These are phyloP conservation scores for Melinaea menophilus DNA, from an alignment of 2,888 invertebrate genomes.

Conservation along the genomic window DNA sequence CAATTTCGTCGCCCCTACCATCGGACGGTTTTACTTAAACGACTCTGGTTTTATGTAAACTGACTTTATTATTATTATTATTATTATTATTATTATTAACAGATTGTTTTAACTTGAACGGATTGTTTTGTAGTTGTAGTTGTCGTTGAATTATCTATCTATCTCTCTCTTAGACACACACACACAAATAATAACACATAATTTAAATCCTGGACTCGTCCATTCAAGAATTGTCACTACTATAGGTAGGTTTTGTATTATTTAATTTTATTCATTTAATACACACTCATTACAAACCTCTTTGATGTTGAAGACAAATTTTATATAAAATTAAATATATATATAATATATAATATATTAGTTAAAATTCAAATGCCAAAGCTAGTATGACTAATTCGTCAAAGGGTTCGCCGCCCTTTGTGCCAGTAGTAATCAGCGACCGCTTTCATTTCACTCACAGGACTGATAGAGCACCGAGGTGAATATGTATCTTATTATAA, in stretches of 20 bases:
- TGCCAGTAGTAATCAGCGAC: conserved; percentile 65
- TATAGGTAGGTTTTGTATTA: no score
- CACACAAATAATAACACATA: no score
- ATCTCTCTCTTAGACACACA: no score
- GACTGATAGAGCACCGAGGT: conserved; percentile 1
- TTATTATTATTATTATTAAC: no score
- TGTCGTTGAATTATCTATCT: no score
- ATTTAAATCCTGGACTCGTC: no score
- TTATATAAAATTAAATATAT: not conserved
- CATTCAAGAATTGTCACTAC: no score
- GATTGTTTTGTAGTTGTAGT: no score
- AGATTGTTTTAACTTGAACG: no score
- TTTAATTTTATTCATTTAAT: no score
- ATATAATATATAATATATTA: not conserved
- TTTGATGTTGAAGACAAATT: no score
- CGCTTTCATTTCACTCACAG: conserved; percentile 28
- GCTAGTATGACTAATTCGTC: conserved; percentile 71
- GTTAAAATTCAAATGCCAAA: conserved; percentile 47
- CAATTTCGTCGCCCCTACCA: conserved; percentile 53
- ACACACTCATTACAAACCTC: no score
- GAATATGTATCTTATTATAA: conserved; percentile 3
- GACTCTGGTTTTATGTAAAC: conserved; percentile 17
- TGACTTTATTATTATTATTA: not conserved
- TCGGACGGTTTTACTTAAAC: conserved; percentile 27
- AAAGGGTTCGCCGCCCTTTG: conserved; percentile 70